Evolutionary conservation across 1,140 invertebrate genomes (phyloP).

Genomic region (Lepeophtheirus salmonis): DNA sequence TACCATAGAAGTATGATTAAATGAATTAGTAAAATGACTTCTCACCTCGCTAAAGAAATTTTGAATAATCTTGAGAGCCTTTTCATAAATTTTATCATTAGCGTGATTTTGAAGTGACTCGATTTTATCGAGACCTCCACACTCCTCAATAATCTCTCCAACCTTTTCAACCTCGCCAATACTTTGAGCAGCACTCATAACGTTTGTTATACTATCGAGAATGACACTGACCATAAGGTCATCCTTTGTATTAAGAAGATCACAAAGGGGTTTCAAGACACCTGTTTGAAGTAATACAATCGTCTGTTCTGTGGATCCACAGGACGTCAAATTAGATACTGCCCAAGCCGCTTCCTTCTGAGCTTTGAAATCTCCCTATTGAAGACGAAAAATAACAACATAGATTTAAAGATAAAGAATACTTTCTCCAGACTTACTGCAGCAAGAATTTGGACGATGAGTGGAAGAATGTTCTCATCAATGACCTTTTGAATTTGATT

Average conservation of each 20-base stretch:
- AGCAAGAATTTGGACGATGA: constrained; percentile 33
- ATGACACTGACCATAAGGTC: constrained; percentile 38
- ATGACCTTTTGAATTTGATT: constrained; percentile 55
- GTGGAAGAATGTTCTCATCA: constrained; percentile 43
- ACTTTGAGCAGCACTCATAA: constrained; percentile 30
- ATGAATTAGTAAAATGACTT: constrained; percentile 3
- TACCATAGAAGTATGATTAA: background rate
- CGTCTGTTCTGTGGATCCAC: constrained; percentile 39
- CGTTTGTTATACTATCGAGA: constrained; percentile 42
- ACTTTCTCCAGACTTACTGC: background rate
- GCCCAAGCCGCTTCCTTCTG: constrained; percentile 65
- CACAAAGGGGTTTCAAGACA: constrained; percentile 35
- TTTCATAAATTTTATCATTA: constrained; percentile 61
- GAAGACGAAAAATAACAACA: background rate
- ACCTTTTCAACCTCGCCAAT: constrained; percentile 13
- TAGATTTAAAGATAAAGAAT: background rate
- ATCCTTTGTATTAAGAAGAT: constrained; percentile 35
- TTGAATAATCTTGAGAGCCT: constrained; percentile 58
- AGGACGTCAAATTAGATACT: constrained; percentile 60
- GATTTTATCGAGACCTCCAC: constrained; percentile 50
- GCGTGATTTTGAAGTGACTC: constrained; percentile 50
- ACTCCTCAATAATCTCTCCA: constrained; percentile 37
- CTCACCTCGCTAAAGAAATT: constrained; percentile 47
- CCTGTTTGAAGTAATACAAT: constrained; percentile 37
- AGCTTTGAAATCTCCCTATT: constrained; percentile 49